phyloP scores from a whole-genome alignment of 2,113 vertebrate genomes.

The Eurystomus gularis region DNA sequence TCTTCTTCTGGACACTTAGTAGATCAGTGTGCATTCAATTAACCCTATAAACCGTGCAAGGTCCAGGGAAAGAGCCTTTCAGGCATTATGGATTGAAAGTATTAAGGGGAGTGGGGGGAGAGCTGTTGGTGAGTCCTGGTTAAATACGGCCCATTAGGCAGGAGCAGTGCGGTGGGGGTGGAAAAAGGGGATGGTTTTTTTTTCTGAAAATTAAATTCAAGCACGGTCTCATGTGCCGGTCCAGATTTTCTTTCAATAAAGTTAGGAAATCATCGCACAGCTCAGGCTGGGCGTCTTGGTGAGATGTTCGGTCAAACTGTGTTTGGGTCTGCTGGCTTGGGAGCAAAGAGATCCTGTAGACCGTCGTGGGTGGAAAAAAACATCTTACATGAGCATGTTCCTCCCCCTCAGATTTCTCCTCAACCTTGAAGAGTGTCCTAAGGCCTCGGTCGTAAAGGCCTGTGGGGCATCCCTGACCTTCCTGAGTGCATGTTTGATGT shows the following conservation, averaged over 20 bases:
- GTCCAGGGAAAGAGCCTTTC: constrained; percentile 49
- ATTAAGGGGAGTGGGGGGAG: background rate
- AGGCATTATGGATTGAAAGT: constrained; percentile 28
- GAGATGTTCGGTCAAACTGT: fast-evolving
- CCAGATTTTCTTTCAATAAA: background rate
- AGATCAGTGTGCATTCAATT: constrained; percentile 67
- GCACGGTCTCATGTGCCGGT: background rate
- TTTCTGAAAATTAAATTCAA: constrained; percentile 11
- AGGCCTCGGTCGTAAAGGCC: background rate
- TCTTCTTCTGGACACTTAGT: constrained; percentile 31
- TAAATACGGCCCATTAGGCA: constrained; percentile 32
- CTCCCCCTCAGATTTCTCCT: background rate
- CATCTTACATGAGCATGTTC: background rate
- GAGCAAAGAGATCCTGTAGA: background rate
- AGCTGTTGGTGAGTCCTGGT: background rate
- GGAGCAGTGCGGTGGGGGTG: background rate
- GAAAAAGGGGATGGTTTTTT: background rate
- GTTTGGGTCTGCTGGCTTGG: background rate
- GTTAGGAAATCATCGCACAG: background rate
- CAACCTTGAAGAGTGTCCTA: background rate
- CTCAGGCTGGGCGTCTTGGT: background rate
- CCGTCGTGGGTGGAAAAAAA: background rate
- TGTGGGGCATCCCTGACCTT: background rate
- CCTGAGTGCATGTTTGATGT: background rate
- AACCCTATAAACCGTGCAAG: constrained; percentile 51